Evolutionary conservation across 64 coral and sea anemone genomes (phyloP).

Genomic region (Actinia tenebrosa): DNA sequence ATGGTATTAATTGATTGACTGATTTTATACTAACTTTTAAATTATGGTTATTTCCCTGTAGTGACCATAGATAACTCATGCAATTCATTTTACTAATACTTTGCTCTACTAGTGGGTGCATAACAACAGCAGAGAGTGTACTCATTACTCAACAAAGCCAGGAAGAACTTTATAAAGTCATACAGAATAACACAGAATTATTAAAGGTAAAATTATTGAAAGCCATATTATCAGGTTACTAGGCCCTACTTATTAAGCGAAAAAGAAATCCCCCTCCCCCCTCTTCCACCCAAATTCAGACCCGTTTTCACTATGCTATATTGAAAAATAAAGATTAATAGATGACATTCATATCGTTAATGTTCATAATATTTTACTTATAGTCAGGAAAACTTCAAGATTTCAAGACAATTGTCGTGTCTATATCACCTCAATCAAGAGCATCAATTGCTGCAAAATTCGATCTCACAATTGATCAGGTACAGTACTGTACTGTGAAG

Average conservation of each 20-base stretch:
- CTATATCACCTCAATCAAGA: slow-evolving; percentile 86
- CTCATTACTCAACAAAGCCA: slow-evolving; percentile 98
- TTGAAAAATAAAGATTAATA: no score
- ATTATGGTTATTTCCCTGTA: background rate
- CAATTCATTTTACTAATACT: background rate
- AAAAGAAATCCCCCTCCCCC: background rate
- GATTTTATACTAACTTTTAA: background rate
- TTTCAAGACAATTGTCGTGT: slow-evolving; percentile 66
- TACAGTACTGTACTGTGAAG: background rate
- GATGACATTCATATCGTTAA: no score
- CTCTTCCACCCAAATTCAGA: no score
- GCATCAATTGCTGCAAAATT: slow-evolving; percentile 90
- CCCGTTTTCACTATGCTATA: no score
- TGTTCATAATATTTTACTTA: background rate
- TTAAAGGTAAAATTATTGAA: slow-evolving; percentile 32
- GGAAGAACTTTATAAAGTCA: slow-evolving; percentile 79
- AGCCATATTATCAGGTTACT: no score
- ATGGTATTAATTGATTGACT: no score
- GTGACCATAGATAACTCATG: background rate
- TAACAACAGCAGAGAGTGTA: slow-evolving; percentile 98
- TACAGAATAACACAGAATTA: slow-evolving; percentile 65
- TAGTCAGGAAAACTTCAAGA: slow-evolving; percentile 54
- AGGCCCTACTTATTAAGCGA: no score
- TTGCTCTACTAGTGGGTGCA: slow-evolving; percentile 63
- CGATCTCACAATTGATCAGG: slow-evolving; percentile 50